Conservation (phyloP, 1,140 invertebrate species). For the Marisa cornuarietis region DNA sequence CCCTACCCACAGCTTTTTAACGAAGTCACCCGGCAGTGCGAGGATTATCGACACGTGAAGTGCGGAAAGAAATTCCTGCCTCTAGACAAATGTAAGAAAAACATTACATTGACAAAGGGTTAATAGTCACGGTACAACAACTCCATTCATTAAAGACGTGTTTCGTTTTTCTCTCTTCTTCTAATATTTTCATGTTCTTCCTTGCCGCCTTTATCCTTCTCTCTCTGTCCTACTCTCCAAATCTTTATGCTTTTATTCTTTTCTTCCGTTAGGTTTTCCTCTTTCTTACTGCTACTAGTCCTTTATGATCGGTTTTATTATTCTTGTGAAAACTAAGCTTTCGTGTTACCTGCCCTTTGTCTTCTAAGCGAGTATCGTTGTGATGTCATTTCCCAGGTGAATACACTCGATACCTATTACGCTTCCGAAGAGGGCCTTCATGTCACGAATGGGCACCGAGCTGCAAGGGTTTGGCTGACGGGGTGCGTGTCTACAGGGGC, state of each 20-base stretch:
- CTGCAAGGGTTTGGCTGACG: slow-evolving; percentile 29
- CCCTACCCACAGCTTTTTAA: slow-evolving; percentile 40
- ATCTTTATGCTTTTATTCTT: neutral
- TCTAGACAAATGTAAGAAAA: neutral
- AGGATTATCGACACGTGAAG: slow-evolving; percentile 33
- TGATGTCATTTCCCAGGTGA: no score
- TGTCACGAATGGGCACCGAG: slow-evolving; percentile 22
- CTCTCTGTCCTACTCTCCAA: neutral
- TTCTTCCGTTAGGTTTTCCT: no score
- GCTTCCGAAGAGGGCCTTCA: neutral
- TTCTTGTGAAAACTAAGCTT: no score
- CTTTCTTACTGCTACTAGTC: neutral
- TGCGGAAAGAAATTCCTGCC: slow-evolving; percentile 24
- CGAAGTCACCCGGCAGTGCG: slow-evolving; percentile 31
- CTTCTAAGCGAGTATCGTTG: no score
- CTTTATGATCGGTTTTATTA: neutral
- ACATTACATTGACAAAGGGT: neutral
- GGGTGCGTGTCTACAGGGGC: slow-evolving; percentile 25
- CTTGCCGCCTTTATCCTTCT: neutral
- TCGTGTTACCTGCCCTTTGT: no score
- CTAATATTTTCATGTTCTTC: neutral
- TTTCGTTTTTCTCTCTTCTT: no score
- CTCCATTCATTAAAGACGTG: neutral
- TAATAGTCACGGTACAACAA: no score
- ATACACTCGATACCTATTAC: no score